Percentiles rank a stretch among this genome's conserved stretches.
phyloP scores from a whole-genome alignment of 30 jellyfish, hydroid and myxozoan species.

The Aurelia aurita region DNA sequence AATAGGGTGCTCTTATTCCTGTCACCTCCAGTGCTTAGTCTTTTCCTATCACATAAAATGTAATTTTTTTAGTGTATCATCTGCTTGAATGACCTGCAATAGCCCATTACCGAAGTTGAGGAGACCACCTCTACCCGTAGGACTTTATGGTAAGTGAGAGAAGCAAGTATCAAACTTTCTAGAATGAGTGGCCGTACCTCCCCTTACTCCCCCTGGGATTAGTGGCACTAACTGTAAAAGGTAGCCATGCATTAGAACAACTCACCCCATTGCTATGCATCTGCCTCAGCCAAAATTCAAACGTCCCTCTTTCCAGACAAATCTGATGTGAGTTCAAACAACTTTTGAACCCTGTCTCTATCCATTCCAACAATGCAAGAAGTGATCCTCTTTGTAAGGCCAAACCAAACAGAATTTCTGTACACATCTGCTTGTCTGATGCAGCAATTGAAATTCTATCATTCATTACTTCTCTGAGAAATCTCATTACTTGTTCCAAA shows the following conservation, averaged over 20 bases:
- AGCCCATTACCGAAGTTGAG: too few relatives aligned
- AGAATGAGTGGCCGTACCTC: too few relatives aligned
- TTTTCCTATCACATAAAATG: too few relatives aligned
- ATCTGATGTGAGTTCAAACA: constrained; percentile 22
- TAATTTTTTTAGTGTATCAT: too few relatives aligned
- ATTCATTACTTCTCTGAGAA: constrained; percentile 52
- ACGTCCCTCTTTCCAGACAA: constrained; percentile 1
- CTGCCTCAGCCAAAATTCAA: constrained; percentile 45
- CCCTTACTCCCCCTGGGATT: too few relatives aligned
- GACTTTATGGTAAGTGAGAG: too few relatives aligned
- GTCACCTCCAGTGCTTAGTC: too few relatives aligned
- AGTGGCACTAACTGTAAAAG: background rate
- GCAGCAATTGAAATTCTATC: constrained; percentile 16
- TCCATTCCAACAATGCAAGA: constrained; percentile 76
- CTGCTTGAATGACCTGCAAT: too few relatives aligned
- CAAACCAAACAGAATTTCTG: constrained; percentile 74
- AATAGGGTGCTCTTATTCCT: too few relatives aligned
- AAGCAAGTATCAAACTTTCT: too few relatives aligned
- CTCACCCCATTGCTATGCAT: constrained; percentile 29
- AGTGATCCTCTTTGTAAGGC: constrained; percentile 84
- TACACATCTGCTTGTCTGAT: constrained; percentile 51
- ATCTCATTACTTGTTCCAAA: constrained; percentile 67
- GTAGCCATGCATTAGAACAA: background rate
- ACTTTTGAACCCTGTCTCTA: constrained; percentile 63
- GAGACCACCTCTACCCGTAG: too few relatives aligned